Evolutionary conservation across 92 coral and sea anemone species (phyloP).

Genomic region (Parazoanthus atlanticus): DNA sequence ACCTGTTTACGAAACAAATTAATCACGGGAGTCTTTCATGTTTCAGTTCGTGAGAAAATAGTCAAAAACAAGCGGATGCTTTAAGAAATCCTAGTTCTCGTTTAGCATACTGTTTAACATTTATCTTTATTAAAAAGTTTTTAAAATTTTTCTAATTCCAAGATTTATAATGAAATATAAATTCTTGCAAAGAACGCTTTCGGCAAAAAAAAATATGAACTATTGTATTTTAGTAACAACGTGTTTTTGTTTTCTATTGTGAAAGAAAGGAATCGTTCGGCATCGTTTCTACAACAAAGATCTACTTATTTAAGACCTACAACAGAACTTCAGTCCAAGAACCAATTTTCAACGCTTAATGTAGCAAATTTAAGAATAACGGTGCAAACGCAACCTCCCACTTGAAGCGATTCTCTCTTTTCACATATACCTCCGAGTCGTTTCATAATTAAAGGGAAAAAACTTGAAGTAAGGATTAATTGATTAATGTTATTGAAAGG

Average conservation of each 20-base stretch:
- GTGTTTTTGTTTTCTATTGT: constrained; percentile 22
- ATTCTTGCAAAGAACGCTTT: neutral
- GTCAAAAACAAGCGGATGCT: neutral
- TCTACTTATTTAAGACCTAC: neutral
- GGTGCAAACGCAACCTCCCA: neutral
- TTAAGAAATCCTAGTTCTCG: neutral
- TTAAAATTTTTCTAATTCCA: neutral
- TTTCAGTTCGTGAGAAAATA: neutral
- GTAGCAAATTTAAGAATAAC: neutral
- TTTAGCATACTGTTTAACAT: neutral
- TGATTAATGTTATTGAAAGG: neutral
- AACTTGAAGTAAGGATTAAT: neutral
- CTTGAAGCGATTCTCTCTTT: neutral
- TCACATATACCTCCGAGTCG: neutral
- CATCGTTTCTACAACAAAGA: constrained; percentile 25
- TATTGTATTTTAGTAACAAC: constrained; percentile 18
- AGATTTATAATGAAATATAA: neutral
- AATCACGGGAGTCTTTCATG: neutral
- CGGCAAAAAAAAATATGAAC: neutral
- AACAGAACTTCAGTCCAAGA: neutral
- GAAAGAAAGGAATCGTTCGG: constrained; percentile 12
- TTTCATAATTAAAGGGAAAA: neutral
- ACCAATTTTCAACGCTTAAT: neutral
- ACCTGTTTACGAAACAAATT: neutral
- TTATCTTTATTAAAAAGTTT: neutral